Evolutionary conservation across 2,888 invertebrate genomes (phyloP).

Genomic region (Monochamus alternatus): DNA sequence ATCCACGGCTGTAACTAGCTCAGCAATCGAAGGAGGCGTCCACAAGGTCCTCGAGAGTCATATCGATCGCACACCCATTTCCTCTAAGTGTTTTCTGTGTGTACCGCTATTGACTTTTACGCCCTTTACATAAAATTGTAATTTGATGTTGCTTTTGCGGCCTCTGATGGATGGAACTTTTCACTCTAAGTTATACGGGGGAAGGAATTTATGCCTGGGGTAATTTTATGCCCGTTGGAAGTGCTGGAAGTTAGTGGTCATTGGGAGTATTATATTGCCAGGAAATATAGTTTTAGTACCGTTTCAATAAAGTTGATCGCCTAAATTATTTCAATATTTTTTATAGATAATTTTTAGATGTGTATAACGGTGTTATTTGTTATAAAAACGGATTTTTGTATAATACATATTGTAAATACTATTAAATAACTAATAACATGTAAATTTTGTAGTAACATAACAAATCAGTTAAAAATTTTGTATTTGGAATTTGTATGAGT

Average conservation of each 20-base stretch:
- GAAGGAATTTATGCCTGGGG: not conserved
- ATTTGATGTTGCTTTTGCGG: constrained; percentile 36
- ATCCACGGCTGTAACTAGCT: constrained; percentile 33
- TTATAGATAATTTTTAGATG: not conserved
- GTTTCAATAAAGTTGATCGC: not conserved
- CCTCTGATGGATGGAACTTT: constrained; percentile 42
- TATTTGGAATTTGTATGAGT: too few species aligned
- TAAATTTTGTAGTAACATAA: too few species aligned
- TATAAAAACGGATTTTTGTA: too few species aligned
- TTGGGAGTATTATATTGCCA: not conserved
- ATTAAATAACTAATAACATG: too few species aligned
- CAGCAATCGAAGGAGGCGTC: constrained; percentile 35
- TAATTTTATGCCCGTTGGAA: not conserved
- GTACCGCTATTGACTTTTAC: constrained; percentile 47
- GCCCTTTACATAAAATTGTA: constrained; percentile 43
- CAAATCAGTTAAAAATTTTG: too few species aligned
- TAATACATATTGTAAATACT: too few species aligned
- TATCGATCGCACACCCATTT: constrained; percentile 41
- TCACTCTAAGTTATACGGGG: not conserved
- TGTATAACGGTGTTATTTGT: too few species aligned
- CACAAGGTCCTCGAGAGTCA: constrained; percentile 23
- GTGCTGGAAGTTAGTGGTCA: not conserved
- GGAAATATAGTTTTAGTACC: not conserved
- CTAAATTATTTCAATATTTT: not conserved
- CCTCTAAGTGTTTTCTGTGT: constrained; percentile 42